Evolutionary conservation across 2,113 vertebrate genomes (phyloP).

Genomic region (Antigone vipio): DNA sequence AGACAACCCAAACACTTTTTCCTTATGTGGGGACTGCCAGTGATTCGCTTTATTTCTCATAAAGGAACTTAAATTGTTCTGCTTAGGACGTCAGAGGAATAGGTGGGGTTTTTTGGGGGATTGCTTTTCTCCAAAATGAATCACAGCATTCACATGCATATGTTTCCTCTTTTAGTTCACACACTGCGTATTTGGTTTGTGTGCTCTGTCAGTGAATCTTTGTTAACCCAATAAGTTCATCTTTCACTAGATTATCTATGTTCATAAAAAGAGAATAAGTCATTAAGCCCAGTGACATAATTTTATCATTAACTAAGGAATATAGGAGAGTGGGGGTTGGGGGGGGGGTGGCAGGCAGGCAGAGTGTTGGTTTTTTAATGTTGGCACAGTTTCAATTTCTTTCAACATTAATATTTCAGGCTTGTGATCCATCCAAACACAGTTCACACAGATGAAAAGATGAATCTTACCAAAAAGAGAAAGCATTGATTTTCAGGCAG

Average conservation of each 20-base stretch:
- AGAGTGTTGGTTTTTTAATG: neutral
- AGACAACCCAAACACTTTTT: neutral
- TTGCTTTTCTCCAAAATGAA: neutral
- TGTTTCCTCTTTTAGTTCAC: neutral
- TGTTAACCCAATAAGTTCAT: neutral
- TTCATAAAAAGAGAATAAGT: neutral
- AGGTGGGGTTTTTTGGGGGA: neutral
- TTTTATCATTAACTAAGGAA: neutral
- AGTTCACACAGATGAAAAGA: slow-evolving; percentile 33
- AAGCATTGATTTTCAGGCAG: slow-evolving; percentile 55
- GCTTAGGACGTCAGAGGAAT: neutral
- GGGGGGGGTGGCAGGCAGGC: too few relatives aligned
- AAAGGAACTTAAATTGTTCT: neutral
- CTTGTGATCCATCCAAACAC: slow-evolving; percentile 18
- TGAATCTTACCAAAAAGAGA: slow-evolving; percentile 41
- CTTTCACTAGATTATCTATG: neutral
- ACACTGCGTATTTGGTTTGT: neutral
- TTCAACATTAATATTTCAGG: slow-evolving; percentile 52
- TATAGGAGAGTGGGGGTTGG: neutral
- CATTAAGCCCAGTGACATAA: slow-evolving; percentile 5
- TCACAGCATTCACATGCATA: neutral
- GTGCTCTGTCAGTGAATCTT: neutral
- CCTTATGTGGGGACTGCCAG: neutral
- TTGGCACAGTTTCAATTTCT: slow-evolving; percentile 12
- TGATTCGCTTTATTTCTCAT: neutral